Evolutionary conservation across 2,888 invertebrate genomes (phyloP).

Genomic region (Drosophila cracens): DNA sequence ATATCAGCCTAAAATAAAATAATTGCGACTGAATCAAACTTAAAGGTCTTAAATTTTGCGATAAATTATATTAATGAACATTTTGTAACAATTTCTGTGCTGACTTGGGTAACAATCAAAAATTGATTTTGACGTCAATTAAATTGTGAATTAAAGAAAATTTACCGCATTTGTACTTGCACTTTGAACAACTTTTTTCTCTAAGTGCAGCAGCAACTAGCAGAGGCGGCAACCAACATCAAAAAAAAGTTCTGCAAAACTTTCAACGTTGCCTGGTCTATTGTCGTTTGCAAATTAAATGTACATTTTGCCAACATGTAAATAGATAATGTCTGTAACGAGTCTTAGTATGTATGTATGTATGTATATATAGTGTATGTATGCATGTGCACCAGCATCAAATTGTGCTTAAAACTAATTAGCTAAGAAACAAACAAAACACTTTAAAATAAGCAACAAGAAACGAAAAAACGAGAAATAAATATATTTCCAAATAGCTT

Average conservation of each 20-base stretch:
- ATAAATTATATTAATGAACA: neutral
- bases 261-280: constrained; percentile 60
- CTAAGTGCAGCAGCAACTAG: constrained; percentile 18
- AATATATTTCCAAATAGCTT: constrained; percentile 48
- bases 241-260: constrained; percentile 59
- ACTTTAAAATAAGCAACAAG: constrained; percentile 45
- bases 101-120: neutral
- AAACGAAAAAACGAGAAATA: constrained; percentile 24
- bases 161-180: neutral
- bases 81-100: neutral
- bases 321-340: constrained; percentile 68
- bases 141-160: neutral
- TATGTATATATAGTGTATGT: constrained; percentile 6
- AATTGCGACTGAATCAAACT: neutral
- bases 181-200: neutral
- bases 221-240: constrained; percentile 40
- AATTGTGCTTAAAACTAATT: constrained; percentile 66
- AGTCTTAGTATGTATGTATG: constrained; percentile 26
- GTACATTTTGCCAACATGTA: constrained; percentile 71
- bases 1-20: neutral
- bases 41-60: neutral
- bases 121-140: neutral
- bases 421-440: constrained; percentile 53
- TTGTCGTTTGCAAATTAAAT: constrained; percentile 71
- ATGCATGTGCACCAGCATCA: constrained; percentile 33